Percentiles rank a stretch among this genome's conserved stretches.
Evolutionary conservation across 1,140 invertebrate species (phyloP).

Genomic region (Ips typographus): DNA sequence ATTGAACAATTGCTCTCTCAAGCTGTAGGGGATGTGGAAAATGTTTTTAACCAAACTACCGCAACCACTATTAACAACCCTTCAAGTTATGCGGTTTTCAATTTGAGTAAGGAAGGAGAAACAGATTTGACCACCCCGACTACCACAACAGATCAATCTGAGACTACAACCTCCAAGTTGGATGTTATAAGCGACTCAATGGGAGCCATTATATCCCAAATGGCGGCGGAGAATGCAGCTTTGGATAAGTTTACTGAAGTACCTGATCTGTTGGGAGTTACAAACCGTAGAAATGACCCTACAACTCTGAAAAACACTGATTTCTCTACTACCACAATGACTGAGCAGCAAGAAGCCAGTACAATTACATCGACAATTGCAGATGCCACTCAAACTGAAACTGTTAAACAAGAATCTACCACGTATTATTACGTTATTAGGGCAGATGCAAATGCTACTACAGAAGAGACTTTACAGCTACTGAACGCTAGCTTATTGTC

Average conservation of each 20-base stretch:
- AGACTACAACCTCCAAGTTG: background rate
- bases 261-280: background rate
- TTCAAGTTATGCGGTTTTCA: constrained; percentile 47
- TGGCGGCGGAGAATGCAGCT: background rate
- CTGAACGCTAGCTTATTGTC: background rate
- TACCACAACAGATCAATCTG: constrained; percentile 9
- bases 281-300: background rate
- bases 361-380: background rate
- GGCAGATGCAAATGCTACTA: background rate
- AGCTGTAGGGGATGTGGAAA: constrained; percentile 39
- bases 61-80: constrained; percentile 30
- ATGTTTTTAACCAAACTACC: constrained; percentile 26
- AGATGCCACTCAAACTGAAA: background rate
- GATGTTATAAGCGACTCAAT: background rate
- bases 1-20: constrained; percentile 47
- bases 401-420: constrained; percentile 10
- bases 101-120: constrained; percentile 52
- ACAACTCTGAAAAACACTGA: background rate
- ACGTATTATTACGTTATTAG: constrained; percentile 13
- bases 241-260: background rate
- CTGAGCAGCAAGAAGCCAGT: background rate
- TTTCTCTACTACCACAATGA: background rate
- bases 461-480: background rate
- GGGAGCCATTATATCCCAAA: background rate
- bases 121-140: constrained; percentile 43